phyloP scores from a whole-genome alignment of 2,113 vertebrate genomes.

The Anguilla rostrata region DNA sequence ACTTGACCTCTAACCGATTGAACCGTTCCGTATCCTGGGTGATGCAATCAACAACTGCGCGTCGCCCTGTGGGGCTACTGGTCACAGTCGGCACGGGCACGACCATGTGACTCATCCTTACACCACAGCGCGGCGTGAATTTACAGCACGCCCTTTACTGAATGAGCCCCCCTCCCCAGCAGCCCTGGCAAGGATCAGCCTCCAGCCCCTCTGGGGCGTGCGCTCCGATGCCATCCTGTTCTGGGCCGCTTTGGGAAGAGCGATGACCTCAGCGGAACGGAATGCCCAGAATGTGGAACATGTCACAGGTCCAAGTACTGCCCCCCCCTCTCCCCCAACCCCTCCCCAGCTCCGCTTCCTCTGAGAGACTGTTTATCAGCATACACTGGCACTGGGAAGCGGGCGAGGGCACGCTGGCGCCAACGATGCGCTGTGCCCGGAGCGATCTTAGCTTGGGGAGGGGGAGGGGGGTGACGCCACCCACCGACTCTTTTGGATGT shows the following conservation, averaged over 20 bases:
- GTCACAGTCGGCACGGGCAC: no score
- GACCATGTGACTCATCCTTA: no score
- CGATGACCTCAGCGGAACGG: constrained; percentile 1
- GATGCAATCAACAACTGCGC: no score
- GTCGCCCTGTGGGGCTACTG: no score
- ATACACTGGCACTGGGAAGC: constrained; percentile 32
- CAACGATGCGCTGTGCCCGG: constrained; percentile 27
- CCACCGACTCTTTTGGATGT: background rate
- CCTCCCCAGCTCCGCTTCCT: background rate
- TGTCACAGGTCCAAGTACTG: constrained; percentile 36
- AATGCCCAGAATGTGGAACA: constrained; percentile 40
- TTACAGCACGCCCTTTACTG: no score
- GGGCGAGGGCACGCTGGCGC: constrained; percentile 22
- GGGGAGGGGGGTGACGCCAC: background rate
- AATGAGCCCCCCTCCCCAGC: no score
- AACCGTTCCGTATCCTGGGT: no score
- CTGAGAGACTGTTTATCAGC: constrained; percentile 36
- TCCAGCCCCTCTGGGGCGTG: background rate
- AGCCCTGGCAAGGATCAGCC: background rate
- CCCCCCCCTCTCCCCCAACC: background rate
- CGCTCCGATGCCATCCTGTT: background rate
- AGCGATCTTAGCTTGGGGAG: background rate
- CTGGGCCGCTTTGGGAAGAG: background rate
- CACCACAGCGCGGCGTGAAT: no score
- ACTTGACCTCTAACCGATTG: no score